These are phyloP conservation scores for Augiades crinisus DNA, from an alignment of 2,888 invertebrate species.

Conservation along the genomic window DNA sequence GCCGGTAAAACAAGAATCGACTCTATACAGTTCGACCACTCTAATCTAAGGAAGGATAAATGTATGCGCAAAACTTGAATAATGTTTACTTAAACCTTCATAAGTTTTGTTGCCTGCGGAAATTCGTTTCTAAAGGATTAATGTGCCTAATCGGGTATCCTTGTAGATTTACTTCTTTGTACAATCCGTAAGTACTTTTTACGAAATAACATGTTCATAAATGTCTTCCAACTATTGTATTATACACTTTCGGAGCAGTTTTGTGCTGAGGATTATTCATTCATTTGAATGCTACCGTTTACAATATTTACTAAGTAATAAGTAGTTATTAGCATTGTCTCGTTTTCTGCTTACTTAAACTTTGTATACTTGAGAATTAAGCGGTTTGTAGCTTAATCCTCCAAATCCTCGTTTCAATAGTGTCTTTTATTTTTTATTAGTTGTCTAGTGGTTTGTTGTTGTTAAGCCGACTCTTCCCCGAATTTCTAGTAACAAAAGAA, in stretches of 20 bases:
- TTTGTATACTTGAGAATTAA: slow-evolving; percentile 30
- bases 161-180: too few species aligned
- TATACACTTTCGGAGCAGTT: neutral
- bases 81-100: too few species aligned
- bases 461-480: slow-evolving; percentile 40
- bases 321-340: slow-evolving; percentile 46
- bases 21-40: too few species aligned
- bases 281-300: slow-evolving; percentile 42
- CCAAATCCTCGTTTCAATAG: slow-evolving; percentile 32
- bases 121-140: too few species aligned
- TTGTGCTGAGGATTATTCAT: slow-evolving; percentile 28
- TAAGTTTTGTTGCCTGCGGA: too few species aligned
- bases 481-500: slow-evolving; percentile 43
- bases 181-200: neutral
- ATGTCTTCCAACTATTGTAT: neutral
- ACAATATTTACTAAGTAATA: slow-evolving; percentile 40
- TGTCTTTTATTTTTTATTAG: slow-evolving; percentile 20
- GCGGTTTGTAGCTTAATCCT: slow-evolving; percentile 35
- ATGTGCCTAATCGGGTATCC: too few species aligned
- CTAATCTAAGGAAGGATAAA: too few species aligned
- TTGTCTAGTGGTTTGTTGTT: slow-evolving; percentile 33
- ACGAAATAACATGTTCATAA: neutral
- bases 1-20: too few species aligned
- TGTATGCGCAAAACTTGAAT: too few species aligned
- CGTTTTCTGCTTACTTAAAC: slow-evolving; percentile 45